Conservation (phyloP, 2,888 invertebrate species). For the Pediacus dermestoides region DNA sequence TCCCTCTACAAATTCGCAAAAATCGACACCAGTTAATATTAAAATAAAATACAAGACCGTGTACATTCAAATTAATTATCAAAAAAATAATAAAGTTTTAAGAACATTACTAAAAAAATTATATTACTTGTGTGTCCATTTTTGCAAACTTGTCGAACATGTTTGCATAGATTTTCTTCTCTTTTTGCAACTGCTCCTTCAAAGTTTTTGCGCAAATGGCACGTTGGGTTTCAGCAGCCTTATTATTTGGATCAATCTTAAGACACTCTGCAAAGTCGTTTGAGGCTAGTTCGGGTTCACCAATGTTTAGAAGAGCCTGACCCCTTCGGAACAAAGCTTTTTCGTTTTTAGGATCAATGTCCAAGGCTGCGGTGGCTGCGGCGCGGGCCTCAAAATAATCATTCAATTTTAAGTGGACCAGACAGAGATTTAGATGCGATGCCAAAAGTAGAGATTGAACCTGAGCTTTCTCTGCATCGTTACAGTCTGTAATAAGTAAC, state of each 20-base stretch:
- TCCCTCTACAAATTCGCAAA: constrained; percentile 68
- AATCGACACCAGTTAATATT: no score
- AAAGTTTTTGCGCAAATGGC: constrained; percentile 67
- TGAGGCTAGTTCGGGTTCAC: constrained; percentile 74
- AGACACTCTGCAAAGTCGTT: constrained; percentile 75
- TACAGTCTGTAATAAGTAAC: constrained; percentile 36
- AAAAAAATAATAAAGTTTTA: no score
- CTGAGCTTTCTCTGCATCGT: constrained; percentile 51
- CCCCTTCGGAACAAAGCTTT: constrained; percentile 90
- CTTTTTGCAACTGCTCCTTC: constrained; percentile 71
- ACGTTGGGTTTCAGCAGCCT: constrained; percentile 79
- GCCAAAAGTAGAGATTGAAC: constrained; percentile 61
- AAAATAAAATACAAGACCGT: no score
- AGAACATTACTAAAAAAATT: no score
- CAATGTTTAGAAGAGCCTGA: constrained; percentile 69
- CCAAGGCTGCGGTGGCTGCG: constrained; percentile 74
- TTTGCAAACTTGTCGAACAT: constrained; percentile 94
- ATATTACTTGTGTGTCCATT: constrained; percentile 75
- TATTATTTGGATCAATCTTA: constrained; percentile 79
- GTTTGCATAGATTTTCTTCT: constrained; percentile 85
- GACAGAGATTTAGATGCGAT: constrained; percentile 74
- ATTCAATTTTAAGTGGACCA: constrained; percentile 75
- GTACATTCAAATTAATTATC: no score
- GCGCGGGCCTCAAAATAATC: constrained; percentile 68
- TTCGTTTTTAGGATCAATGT: constrained; percentile 70